Evolutionary conservation across 2,797 vertebrate genomes (phyloP), one percentile per base, ranked within the genome.

Genomic region (Novumbra hubbsi): DNA sequence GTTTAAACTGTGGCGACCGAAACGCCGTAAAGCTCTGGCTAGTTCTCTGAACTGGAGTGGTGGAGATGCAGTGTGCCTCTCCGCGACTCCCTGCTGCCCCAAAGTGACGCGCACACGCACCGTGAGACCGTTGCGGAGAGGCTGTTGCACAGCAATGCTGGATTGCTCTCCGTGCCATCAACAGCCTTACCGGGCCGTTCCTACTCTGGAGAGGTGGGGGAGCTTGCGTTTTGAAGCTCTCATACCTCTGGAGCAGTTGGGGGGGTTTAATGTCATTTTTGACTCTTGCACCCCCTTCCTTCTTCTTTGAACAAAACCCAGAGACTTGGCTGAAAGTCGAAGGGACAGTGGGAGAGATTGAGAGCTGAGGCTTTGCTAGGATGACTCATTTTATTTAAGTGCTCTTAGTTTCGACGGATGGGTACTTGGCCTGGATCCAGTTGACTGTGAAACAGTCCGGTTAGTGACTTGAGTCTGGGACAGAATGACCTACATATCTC

Each of bases 91-190:
- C 21, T 28, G 24, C 24, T 7, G 21, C 28, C 48, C 8, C 32
- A 17, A 34, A 17, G 5, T 45, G 8, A 45, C 14, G 15, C 21
- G 24, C 63, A 2, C 28, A 16, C 70, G 9, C 55, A 21, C 55
- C 84, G 85, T 85, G 86, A 88, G 87, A 86, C 79, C 82, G 83
- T 85, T 75, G 83, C 78, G 72, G 79, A 62, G 85, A 77, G 73
- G 80, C 71, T 19, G 57, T 74, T 85, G 80, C 78, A 89, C 87
- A 84, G 85, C 78, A 50, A 80, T 81, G 79, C 80, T 81, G 86
- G 87, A 90, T 90, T 90, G 89, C 88, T 88, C 85, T 89, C 86
- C 86, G 85, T 80, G 83, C 86, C 89, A 89, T 91, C 90, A 84
- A 83, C 89, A 86, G 84, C 11, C 8, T 48, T 5, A 14, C 41